Conservation (phyloP, 2,797 vertebrate genomes). For the Mus spretus region DNA sequence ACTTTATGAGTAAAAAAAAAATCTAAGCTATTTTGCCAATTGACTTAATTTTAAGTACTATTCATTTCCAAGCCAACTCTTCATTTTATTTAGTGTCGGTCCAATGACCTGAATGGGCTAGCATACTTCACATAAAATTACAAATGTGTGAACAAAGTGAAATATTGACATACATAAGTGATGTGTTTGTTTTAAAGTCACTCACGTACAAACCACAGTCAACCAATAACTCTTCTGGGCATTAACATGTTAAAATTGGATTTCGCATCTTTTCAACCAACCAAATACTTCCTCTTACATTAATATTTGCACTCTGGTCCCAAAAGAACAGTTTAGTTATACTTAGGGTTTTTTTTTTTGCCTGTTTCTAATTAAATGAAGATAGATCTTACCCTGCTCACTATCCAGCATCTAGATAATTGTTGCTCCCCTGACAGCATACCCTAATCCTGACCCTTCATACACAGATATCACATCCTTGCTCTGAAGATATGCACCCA, state of each 20-base stretch:
- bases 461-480: background rate
- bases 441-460: background rate
- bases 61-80: constrained; percentile 25
- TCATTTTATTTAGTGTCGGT: constrained; percentile 7
- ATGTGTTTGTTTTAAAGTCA: background rate
- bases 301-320: background rate
- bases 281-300: background rate
- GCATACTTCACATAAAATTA: background rate
- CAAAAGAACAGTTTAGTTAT: background rate
- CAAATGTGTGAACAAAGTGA: background rate
- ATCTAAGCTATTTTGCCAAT: constrained; percentile 41
- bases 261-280: constrained; percentile 10
- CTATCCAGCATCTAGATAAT: background rate
- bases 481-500: background rate
- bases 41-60: constrained; percentile 46
- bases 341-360: background rate
- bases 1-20: constrained; percentile 55
- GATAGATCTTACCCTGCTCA: background rate
- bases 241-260: background rate
- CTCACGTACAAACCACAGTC: background rate
- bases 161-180: background rate
- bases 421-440: background rate
- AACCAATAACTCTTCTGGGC: background rate
- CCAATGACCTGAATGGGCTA: background rate
- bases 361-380: background rate